Base-by-base conservation (phyloP, 1,140 invertebrate species). In the Apocrypta bakeri region DNA sequence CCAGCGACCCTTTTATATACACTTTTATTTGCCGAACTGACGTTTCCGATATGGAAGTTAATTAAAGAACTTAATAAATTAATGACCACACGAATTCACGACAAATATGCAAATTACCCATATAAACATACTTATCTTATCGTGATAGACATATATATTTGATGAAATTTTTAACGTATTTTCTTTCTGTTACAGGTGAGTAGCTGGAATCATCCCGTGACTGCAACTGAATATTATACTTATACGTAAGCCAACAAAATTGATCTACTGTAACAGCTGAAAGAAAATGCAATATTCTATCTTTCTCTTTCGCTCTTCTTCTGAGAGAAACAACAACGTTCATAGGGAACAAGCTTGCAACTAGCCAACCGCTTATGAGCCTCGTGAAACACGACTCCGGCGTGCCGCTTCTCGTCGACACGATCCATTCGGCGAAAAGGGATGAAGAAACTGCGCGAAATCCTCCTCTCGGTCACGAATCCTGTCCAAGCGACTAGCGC, bases 381-480 rank as follows among this genome's bases (percentile, higher is more conserved):
- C 72, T 82, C 61, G 77, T 75, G 82, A 74, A 74, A 73, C 76
- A 74, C 81, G 68, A 83, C 56, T 76, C 42, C 1, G 72, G 37
- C 25, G 48, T 63, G 74, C 27, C 56, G n/a, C 27, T 66, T 12
- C 69, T 69, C 81, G 64, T 12, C 21, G 14, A 64, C 31, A 78
- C 48, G 72, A 81, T 37, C 25, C 72, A 48, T 75, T 81, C 72
- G 80, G 0, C 79, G 71, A 77, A 77, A 68, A 75, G 31, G 63
- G 68, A 72, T 21, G 31, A 40, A 64, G 56, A 27, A 64, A 63
- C 69, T 42, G 25, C 24, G 24, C 64, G 71, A 74, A 81, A 64
- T 42, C 33, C 71, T 11, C 25, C 29, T 69, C 66, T 48, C 81
- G 66, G 76, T 79, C 81, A 79, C 81, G 76, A 83, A 61, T 77